Conservation (phyloP, 1,140 invertebrate genomes). For the Saccostrea echinata region DNA sequence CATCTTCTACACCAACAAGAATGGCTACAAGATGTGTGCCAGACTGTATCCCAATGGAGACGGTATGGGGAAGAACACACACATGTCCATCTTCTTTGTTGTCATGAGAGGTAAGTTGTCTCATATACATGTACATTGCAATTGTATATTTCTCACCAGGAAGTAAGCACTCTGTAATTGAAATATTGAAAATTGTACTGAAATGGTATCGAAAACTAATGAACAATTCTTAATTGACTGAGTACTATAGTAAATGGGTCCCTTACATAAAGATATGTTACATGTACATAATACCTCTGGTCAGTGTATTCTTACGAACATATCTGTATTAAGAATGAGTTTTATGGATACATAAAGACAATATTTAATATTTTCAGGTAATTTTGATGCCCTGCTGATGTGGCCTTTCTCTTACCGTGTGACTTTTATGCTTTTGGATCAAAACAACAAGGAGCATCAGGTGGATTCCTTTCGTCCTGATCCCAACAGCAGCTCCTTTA, state of each 20-base stretch:
- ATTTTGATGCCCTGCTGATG: conserved; percentile 74
- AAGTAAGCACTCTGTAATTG: too few relatives aligned
- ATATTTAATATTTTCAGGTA: neutral
- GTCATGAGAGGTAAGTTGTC: conserved; percentile 75
- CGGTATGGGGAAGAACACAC: conserved; percentile 80
- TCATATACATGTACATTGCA: neutral
- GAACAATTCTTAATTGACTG: too few relatives aligned
- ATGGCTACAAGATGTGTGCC: conserved; percentile 88
- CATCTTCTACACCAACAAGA: conserved; percentile 74
- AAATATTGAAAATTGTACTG: too few relatives aligned
- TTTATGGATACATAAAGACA: neutral
- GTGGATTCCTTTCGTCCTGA: conserved; percentile 78
- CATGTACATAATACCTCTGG: too few relatives aligned
- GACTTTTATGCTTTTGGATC: conserved; percentile 76
- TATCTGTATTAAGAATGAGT: too few relatives aligned
- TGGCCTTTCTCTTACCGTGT: conserved; percentile 79
- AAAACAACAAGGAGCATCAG: conserved; percentile 73
- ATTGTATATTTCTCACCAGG: too few relatives aligned
- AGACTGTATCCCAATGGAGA: conserved; percentile 90
- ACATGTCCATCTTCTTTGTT: conserved; percentile 79
- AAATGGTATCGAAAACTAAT: too few relatives aligned
- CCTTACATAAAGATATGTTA: too few relatives aligned
- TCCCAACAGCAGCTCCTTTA: conserved; percentile 74
- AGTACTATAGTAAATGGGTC: too few relatives aligned
- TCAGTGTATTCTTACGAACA: too few relatives aligned